These are phyloP conservation scores for Toxotes lorentzi DNA, from an alignment of 2,797 vertebrate genomes.

Conservation along the genomic window DNA sequence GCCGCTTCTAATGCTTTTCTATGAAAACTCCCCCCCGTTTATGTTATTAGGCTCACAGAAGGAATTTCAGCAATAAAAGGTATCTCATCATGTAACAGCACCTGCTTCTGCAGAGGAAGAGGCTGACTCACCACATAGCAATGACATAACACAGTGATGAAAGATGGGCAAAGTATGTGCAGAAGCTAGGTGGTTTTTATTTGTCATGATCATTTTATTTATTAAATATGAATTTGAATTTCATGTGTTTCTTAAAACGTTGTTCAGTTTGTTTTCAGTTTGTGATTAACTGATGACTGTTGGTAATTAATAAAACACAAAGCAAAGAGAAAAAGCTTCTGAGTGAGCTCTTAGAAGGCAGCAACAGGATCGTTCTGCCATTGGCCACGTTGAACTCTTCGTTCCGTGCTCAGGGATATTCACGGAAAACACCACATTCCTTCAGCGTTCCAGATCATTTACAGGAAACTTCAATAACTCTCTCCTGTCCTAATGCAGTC, in stretches of 20 bases:
- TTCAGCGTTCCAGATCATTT: conserved; percentile 52
- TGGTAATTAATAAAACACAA: not conserved
- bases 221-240: not conserved
- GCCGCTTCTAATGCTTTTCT: conserved; percentile 16
- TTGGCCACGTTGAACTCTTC: conserved; percentile 14
- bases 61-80: conserved; percentile 53
- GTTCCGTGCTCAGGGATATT: conserved; percentile 23
- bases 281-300: not conserved
- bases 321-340: not conserved
- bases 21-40: conserved; percentile 27
- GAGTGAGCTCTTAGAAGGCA: not conserved
- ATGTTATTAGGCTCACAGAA: conserved; percentile 18
- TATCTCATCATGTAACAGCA: conserved; percentile 39
- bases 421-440: conserved; percentile 55
- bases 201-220: not conserved
- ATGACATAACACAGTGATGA: conserved; percentile 27
- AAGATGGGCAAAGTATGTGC: not conserved
- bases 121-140: conserved; percentile 12
- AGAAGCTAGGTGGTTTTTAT: not conserved
- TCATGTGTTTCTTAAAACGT: not conserved
- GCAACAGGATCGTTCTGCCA: not conserved
- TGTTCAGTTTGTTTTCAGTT: not conserved
- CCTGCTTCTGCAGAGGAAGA: conserved; percentile 34
- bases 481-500: conserved; percentile 45
- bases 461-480: conserved; percentile 50